Evolutionary conservation across 2,888 invertebrate species (phyloP), one percentile per base, ranked within the genome.

Genomic region (Cheiracanthium punctorium): DNA sequence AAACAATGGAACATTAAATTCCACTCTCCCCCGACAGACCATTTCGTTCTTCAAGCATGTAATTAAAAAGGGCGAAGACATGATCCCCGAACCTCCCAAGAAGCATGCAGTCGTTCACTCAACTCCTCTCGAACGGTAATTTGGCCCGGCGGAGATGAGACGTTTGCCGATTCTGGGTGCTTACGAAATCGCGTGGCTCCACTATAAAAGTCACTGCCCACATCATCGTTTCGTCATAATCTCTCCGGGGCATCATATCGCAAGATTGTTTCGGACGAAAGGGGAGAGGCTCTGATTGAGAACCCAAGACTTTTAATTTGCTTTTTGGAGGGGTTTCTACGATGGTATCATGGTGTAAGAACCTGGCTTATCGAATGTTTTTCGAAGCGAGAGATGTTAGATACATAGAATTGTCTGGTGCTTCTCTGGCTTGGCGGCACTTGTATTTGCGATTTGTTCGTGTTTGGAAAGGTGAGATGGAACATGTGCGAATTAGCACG

Each of bases 1-100:
- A 24, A 58, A 58, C 58, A 58, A 58, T 58, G 24, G 58, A 58
- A 58, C 58, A 24, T 58, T 48, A 58, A 58, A 58, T 58, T 24
- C 24, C 24, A 58, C 5, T 24, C 24, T 58, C 24, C 58, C 24
- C 58, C 48, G 7, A 7, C 12, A 24, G 24, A 5, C 12, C 58
- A 58, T 58, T 58, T 58, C 24, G 24, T 17, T 58, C n/a, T 24
- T 58, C 58, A 1, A 24, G 24, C 58, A 2, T 24, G 24, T 24
- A 58, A 58, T 58, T 58, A 58, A 58, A 58, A 37, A 24, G 24
- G 58, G 24, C 58, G 58, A 24, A 58, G 58, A 58, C n/a, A n/a
- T n/a, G 17, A 58, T 58, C 4, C 58, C 20, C 24, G 14, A 2
- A 58, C 58, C 58, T 58, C 58, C 58, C 58, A 58, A 24, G 58